phyloP scores from a whole-genome alignment of 2,888 invertebrate genomes.

The Lissonota sp. region DNA sequence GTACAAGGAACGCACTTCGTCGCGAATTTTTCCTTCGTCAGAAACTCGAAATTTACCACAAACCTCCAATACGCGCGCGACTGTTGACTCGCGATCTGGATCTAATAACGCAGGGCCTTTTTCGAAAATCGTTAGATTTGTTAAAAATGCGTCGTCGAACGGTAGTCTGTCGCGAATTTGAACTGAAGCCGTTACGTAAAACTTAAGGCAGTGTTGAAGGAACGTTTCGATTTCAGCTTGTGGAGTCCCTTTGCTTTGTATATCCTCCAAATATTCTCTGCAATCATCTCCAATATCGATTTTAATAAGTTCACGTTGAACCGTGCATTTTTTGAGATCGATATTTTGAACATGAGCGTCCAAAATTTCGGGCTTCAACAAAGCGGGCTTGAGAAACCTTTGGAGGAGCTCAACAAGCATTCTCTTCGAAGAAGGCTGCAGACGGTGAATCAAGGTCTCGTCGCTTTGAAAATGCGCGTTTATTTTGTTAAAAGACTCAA shows the following conservation, averaged over 20 bases:
- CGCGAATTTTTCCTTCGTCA: conserved; percentile 17
- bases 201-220: conserved; percentile 42
- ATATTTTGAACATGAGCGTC: background rate
- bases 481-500: conserved; percentile 60
- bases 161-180: conserved; percentile 38
- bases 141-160: conserved; percentile 39
- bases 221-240: conserved; percentile 17
- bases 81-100: conserved; percentile 20
- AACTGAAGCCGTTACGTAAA: conserved; percentile 45
- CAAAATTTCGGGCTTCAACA: conserved; percentile 11
- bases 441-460: conserved; percentile 46
- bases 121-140: conserved; percentile 8
- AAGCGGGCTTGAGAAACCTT: conserved; percentile 58
- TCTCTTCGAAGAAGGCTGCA: conserved; percentile 43
- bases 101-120: conserved; percentile 17
- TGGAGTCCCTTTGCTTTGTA: conserved; percentile 5
- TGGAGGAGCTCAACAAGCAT: conserved; percentile 42
- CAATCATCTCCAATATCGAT: conserved; percentile 17
- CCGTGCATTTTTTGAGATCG: background rate
- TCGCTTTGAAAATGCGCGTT: conserved; percentile 58
- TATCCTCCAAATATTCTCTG: conserved; percentile 13
- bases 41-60: conserved; percentile 17
- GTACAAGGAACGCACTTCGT: conserved; percentile 52
- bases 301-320: background rate
- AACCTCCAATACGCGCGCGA: conserved; percentile 1